phyloP scores from a whole-genome alignment of 2,113 vertebrate species.

The Mugil cephalus region DNA sequence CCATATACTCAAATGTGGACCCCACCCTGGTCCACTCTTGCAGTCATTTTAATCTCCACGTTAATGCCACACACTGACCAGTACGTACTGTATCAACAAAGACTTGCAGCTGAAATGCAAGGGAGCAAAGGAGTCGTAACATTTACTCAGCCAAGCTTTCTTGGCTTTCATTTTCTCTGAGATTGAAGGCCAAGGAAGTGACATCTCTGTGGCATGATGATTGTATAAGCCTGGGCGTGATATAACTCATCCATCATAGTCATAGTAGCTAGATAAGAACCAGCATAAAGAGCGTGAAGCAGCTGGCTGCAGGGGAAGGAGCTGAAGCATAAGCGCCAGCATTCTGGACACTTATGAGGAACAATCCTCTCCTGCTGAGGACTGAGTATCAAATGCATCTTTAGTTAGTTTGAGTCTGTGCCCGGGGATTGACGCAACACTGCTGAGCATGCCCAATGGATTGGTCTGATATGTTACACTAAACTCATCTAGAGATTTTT shows the following conservation, averaged over 20 bases:
- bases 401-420: conserved; percentile 1
- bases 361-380: conserved; percentile 35
- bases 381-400: conserved; percentile 24
- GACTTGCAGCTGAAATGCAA: neutral
- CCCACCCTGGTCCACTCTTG: neutral
- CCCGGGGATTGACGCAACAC: conserved; percentile 32
- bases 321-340: neutral
- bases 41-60: neutral
- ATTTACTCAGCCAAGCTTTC: conserved; percentile 13
- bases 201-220: conserved; percentile 42
- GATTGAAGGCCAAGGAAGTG: conserved; percentile 22
- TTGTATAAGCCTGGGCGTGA: conserved; percentile 36
- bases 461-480: conserved; percentile 3
- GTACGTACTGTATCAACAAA: no score
- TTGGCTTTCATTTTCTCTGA: conserved; percentile 34
- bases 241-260: conserved; percentile 43
- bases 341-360: conserved; percentile 18
- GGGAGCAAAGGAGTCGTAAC: conserved; percentile 6
- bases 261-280: conserved; percentile 28
- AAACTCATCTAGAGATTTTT: neutral
- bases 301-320: conserved; percentile 30
- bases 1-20: no score
- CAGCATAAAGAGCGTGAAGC: conserved; percentile 5
- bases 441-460: conserved; percentile 7
- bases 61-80: neutral